A percentile compares a stretch with the other conserved stretches of the same genome.
phyloP scores from a whole-genome alignment of 2,888 invertebrate genomes.

The Cylindroiulus punctatus region DNA sequence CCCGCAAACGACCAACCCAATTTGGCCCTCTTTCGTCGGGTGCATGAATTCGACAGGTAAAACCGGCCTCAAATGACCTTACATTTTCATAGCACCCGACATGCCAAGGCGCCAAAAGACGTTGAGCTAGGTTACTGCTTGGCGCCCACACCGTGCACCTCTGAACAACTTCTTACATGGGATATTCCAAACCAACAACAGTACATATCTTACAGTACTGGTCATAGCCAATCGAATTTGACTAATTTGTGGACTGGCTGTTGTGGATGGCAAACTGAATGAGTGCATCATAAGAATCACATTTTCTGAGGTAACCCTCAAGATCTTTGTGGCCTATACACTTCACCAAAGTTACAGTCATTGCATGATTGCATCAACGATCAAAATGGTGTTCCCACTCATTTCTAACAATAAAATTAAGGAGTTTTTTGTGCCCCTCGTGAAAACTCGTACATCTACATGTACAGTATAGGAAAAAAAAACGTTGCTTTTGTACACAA shows the following conservation, averaged over 20 bases:
- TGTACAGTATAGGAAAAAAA: no score
- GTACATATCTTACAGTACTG: background rate
- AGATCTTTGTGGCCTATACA: no score
- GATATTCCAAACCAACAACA: background rate
- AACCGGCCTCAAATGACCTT: background rate
- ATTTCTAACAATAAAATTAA: no score
- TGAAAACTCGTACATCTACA: no score
- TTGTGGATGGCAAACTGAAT: no score
- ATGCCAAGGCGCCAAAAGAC: background rate
- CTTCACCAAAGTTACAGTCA: no score
- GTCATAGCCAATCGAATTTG: background rate
- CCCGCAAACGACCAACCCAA: conserved; percentile 21
- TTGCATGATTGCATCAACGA: no score
- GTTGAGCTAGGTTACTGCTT: background rate
- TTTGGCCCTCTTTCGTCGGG: conserved; percentile 42
- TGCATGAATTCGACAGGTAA: background rate
- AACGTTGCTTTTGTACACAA: no score
- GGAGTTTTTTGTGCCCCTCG: no score
- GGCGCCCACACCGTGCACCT: conserved; percentile 23
- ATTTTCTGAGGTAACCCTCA: no score
- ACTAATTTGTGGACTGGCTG: background rate
- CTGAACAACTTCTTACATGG: background rate
- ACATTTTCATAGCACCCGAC: background rate
- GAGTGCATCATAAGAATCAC: no score
- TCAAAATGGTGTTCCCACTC: no score